Conservation (phyloP, 2,888 invertebrate species). For the Melieria picta region DNA sequence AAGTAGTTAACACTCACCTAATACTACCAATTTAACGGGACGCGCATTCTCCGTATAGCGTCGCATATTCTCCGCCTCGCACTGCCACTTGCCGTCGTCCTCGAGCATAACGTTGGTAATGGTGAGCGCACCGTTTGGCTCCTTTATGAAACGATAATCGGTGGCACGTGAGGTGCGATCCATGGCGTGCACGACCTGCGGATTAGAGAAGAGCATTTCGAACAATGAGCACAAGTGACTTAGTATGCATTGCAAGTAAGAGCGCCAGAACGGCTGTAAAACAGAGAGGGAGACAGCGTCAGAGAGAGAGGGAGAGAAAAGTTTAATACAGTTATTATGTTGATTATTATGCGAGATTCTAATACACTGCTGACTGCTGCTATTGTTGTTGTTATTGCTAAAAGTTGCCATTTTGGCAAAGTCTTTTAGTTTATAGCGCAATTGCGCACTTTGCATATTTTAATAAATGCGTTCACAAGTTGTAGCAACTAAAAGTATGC, state of each 20-base stretch:
- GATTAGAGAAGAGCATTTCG: slow-evolving; percentile 3
- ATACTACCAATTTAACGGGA: slow-evolving; percentile 73
- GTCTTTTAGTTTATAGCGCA: slow-evolving; percentile 16
- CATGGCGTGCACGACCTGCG: slow-evolving; percentile 64
- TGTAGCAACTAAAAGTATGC: too few species aligned
- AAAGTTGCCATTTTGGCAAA: slow-evolving; percentile 9
- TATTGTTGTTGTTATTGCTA: slow-evolving; percentile 3
- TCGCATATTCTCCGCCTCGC: slow-evolving; percentile 74
- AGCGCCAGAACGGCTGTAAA: too few species aligned
- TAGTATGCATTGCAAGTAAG: too few species aligned
- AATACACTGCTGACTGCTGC: background rate
- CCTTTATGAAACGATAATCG: slow-evolving; percentile 66
- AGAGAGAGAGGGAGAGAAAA: too few species aligned
- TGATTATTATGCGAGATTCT: too few species aligned
- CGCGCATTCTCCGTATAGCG: slow-evolving; percentile 73
- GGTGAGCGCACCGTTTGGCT: slow-evolving; percentile 65
- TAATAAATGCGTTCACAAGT: slow-evolving; percentile 15
- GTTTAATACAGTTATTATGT: too few species aligned
- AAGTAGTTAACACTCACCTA: slow-evolving; percentile 69
- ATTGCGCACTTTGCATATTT: slow-evolving; percentile 30
- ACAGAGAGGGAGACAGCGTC: too few species aligned
- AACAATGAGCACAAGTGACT: too few species aligned
- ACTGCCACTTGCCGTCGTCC: slow-evolving; percentile 80
- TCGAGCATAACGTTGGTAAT: slow-evolving; percentile 69
- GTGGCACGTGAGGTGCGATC: slow-evolving; percentile 64